Conservation (phyloP, 2,797 vertebrate species). For the Synaphobranchus kaupii region DNA sequence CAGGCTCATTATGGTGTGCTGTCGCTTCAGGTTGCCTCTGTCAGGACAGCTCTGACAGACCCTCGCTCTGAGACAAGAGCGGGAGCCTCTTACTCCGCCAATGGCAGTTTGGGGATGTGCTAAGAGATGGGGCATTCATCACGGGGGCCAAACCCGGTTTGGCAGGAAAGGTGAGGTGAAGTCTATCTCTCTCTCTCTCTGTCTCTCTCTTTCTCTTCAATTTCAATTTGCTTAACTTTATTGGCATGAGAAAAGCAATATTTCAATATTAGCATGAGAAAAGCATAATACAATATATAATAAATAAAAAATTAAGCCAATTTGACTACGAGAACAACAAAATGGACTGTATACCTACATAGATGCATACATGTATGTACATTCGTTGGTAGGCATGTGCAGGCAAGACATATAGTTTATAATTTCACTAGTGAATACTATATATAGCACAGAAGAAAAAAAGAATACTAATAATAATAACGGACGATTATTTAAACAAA, state of each 20-base stretch:
- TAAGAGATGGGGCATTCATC: conserved; percentile 29
- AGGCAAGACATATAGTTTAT: too few species aligned
- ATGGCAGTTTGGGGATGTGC: conserved; percentile 34
- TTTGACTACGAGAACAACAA: neutral
- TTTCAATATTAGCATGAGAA: neutral
- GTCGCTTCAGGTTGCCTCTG: neutral
- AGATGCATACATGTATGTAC: neutral
- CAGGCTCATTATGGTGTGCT: neutral
- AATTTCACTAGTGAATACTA: too few species aligned
- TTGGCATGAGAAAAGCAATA: neutral
- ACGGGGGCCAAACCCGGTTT: neutral
- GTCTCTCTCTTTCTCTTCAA: neutral
- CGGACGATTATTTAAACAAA: neutral
- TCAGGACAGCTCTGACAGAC: neutral
- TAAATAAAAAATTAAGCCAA: neutral
- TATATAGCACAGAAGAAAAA: too few species aligned
- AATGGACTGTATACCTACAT: neutral
- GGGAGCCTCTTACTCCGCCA: neutral
- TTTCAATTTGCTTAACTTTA: too few species aligned
- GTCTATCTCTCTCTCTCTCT: neutral
- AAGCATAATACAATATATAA: neutral
- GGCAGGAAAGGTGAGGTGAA: conserved; percentile 36
- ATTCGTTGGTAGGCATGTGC: neutral
- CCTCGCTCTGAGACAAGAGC: neutral
- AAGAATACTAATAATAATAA: too few species aligned